A percentile compares a stretch with the other conserved stretches of the same genome.
These are phyloP conservation scores for Eurosta solidaginis DNA, from an alignment of 1,140 invertebrate genomes.

Conservation along the genomic window DNA sequence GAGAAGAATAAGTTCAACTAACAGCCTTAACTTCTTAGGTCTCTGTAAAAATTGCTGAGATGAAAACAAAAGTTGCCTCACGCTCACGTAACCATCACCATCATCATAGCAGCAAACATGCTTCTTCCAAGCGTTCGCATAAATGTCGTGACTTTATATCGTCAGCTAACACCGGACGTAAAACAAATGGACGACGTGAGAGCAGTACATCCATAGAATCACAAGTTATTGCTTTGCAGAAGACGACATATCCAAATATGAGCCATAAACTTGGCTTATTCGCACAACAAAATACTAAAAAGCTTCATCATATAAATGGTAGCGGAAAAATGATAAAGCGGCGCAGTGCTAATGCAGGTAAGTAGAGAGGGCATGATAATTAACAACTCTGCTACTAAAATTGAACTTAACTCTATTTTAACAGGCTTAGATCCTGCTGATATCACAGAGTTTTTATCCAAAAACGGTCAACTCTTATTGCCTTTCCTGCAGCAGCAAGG, in stretches of 20 bases:
- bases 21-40: conserved; percentile 38
- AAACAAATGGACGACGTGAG: conserved; percentile 64
- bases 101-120: conserved; percentile 59
- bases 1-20: no score
- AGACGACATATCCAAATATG: conserved; percentile 55
- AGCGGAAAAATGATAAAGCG: conserved; percentile 62
- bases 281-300: conserved; percentile 53
- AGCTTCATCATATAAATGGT: conserved; percentile 38
- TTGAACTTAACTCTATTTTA: background rate
- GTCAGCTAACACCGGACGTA: conserved; percentile 60
- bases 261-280: conserved; percentile 58
- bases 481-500: conserved; percentile 62
- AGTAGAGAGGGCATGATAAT: background rate
- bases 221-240: conserved; percentile 64
- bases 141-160: conserved; percentile 59
- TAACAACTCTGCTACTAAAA: background rate
- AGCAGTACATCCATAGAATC: conserved; percentile 81
- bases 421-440: conserved; percentile 61
- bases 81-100: conserved; percentile 55
- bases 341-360: conserved; percentile 63
- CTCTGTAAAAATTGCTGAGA: conserved; percentile 79
- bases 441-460: conserved; percentile 62
- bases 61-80: conserved; percentile 73
- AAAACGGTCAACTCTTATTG: conserved; percentile 63
- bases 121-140: conserved; percentile 52